phyloP scores from a whole-genome alignment of 2,888 invertebrate genomes.

The Sminthurides aquaticus region DNA sequence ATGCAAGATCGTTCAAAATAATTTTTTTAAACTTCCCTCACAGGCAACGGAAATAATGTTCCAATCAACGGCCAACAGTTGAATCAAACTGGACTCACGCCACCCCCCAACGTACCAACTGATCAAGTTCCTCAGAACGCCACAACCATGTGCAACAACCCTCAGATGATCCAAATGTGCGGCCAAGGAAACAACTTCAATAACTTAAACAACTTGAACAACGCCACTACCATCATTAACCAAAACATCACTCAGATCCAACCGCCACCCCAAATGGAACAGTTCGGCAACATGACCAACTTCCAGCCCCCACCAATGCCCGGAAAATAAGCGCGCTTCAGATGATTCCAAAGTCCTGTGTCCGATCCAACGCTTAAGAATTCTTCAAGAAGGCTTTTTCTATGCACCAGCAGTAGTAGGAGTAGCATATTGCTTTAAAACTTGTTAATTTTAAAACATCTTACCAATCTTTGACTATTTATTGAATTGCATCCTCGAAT shows the following conservation, averaged over 20 bases:
- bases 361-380: no score
- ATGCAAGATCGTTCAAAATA: no score
- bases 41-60: not conserved
- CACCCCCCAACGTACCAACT: not conserved
- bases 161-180: slow-evolving; percentile 8
- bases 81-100: not conserved
- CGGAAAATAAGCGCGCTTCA: not conserved
- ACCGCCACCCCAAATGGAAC: not conserved
- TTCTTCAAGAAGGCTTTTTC: no score
- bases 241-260: not conserved
- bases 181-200: not conserved
- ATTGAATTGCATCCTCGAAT: no score
- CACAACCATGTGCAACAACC: not conserved
- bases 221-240: not conserved
- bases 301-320: not conserved
- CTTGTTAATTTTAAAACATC: no score
- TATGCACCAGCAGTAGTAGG: no score
- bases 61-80: not conserved
- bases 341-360: no score
- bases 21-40: no score
- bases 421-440: no score
- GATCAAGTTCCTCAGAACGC: not conserved
- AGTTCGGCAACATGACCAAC: not conserved
- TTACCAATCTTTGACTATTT: no score
- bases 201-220: not conserved